Conservation (phyloP, 2,113 vertebrate species). For the Ancistrus triradiatus region DNA sequence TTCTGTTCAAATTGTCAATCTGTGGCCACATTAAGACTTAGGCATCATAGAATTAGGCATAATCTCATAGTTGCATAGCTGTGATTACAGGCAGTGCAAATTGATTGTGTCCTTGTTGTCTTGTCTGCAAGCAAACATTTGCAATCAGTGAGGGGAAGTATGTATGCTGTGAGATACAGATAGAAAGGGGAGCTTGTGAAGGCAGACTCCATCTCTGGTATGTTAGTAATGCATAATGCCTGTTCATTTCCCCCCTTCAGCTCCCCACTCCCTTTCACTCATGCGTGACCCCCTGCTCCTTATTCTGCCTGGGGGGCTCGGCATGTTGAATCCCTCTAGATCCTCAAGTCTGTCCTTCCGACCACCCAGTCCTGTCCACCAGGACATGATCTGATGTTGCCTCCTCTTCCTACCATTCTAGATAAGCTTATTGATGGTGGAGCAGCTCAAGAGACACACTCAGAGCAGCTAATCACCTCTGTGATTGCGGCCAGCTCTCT, state of each 20-base stretch:
- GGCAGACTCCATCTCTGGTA: conserved; percentile 39
- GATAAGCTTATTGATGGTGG: conserved; percentile 31
- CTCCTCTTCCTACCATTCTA: conserved; percentile 18
- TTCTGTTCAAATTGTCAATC: not conserved
- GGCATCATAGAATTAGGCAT: no score
- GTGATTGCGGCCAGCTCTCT: conserved; percentile 15
- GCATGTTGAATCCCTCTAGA: conserved; percentile 22
- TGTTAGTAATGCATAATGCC: conserved; percentile 41
- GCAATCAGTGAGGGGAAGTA: not conserved
- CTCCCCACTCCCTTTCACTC: conserved; percentile 21
- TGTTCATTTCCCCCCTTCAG: not conserved
- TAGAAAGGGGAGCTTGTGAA: conserved; percentile 20
- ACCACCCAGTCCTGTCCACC: conserved; percentile 35
- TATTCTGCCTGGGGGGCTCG: conserved; percentile 13
- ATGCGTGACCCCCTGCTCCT: conserved; percentile 16
- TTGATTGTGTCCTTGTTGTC: not conserved
- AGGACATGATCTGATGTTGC: conserved; percentile 33
- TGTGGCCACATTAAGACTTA: not conserved
- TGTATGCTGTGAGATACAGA: conserved; percentile 6
- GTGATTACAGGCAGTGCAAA: not conserved
- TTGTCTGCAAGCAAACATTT: not conserved
- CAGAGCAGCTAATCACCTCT: conserved; percentile 22
- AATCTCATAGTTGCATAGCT: not conserved
- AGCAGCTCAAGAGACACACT: conserved; percentile 10
- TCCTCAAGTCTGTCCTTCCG: conserved; percentile 16